Conservation (phyloP, 2,113 vertebrate genomes). For the Tangachromis dhanisi region DNA sequence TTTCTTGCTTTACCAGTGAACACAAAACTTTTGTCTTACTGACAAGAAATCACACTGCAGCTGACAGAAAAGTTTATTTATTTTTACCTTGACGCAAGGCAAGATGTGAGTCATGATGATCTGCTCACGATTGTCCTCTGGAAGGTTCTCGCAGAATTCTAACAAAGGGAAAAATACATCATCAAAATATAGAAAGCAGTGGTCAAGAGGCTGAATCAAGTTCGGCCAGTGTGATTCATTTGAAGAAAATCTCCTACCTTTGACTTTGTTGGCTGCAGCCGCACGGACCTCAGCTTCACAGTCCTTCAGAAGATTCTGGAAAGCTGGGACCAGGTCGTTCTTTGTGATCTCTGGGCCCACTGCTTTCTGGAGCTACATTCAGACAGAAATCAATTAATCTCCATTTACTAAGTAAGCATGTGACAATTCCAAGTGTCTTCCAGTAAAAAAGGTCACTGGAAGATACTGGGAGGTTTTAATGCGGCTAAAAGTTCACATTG, state of each 20-base stretch:
- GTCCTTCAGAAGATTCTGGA: conserved; percentile 88
- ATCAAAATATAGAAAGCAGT: not conserved
- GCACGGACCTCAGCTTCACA: conserved; percentile 89
- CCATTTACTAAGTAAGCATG: not conserved
- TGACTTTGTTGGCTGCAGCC: conserved; percentile 86
- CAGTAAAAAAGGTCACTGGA: not conserved
- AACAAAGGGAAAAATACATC: not conserved
- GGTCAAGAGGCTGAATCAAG: not conserved
- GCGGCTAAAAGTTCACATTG: not conserved
- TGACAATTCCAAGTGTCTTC: not conserved
- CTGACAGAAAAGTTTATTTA: not conserved
- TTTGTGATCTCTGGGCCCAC: conserved; percentile 87
- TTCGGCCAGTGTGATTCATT: not conserved
- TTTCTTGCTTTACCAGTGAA: not conserved
- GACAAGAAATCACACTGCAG: not conserved
- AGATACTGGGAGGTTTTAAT: not conserved
- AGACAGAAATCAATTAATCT: not conserved
- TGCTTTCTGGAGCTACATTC: conserved; percentile 82
- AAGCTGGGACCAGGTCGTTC: conserved; percentile 85
- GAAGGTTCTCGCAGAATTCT: conserved; percentile 91
- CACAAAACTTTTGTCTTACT: not conserved
- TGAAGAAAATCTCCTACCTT: conserved; percentile 68
- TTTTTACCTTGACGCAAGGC: conserved; percentile 85
- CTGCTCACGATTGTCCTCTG: conserved; percentile 80
- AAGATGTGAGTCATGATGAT: conserved; percentile 89